These are phyloP conservation scores for Odontesthes bonariensis DNA, from an alignment of 2,113 vertebrate genomes.

Conservation along the genomic window DNA sequence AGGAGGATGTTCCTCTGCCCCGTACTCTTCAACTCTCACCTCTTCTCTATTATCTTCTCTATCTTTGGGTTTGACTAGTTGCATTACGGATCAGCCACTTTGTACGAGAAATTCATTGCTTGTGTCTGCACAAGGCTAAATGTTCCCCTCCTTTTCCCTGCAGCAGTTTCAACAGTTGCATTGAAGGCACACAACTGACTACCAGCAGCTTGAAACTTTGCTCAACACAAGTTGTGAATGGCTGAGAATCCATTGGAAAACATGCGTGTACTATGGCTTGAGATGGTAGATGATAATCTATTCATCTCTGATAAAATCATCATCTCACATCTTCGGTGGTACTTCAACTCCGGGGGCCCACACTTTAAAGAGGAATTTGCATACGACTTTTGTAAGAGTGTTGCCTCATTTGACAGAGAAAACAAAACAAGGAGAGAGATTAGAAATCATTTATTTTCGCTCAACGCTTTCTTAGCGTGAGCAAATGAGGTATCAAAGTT, in stretches of 20 bases:
- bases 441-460: constrained; percentile 45
- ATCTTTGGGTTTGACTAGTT: constrained; percentile 43
- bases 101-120: constrained; percentile 14
- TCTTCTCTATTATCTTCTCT: constrained; percentile 39
- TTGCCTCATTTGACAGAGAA: constrained; percentile 15
- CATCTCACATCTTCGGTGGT: background rate
- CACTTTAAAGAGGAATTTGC: constrained; percentile 21
- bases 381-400: background rate
- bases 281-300: constrained; percentile 12
- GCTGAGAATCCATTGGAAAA: constrained; percentile 4
- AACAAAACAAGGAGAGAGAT: constrained; percentile 27
- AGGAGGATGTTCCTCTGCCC: constrained; percentile 68
- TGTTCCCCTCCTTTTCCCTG: background rate
- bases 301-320: constrained; percentile 30
- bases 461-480: constrained; percentile 29
- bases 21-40: constrained; percentile 27
- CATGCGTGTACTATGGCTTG: constrained; percentile 9
- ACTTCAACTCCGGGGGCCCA: background rate
- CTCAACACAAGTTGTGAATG: background rate
- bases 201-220: background rate
- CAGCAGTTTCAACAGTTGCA: constrained; percentile 19
- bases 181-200: too few species aligned
- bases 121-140: constrained; percentile 7
- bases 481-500: constrained; percentile 60
- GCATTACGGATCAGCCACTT: constrained; percentile 10